Evolutionary conservation across 2,888 invertebrate genomes (phyloP).

Genomic region (Yponomeuta sedellus): DNA sequence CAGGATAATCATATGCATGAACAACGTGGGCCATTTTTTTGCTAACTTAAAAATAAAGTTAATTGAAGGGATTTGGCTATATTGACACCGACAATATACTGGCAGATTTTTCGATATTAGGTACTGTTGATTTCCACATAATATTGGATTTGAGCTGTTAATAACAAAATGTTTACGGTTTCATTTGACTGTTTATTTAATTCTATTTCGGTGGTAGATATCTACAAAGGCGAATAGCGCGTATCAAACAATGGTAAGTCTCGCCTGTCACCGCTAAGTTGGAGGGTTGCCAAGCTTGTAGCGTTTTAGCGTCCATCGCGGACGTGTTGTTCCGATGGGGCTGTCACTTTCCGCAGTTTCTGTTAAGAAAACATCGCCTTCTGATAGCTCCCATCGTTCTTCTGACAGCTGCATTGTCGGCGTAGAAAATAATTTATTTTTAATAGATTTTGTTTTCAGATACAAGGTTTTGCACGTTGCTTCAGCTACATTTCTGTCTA

Average conservation of each 20-base stretch:
- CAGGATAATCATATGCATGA: too few species aligned
- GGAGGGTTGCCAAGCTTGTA: conserved; percentile 5
- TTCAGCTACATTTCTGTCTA: background rate
- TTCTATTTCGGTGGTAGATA: background rate
- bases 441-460: background rate
- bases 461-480: background rate
- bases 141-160: background rate
- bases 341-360: conserved; percentile 3
- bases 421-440: conserved; percentile 3
- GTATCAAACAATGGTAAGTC: background rate
- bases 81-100: too few species aligned
- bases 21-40: too few species aligned
- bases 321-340: conserved; percentile 6
- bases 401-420: conserved; percentile 15
- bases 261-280: conserved; percentile 1
- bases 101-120: background rate
- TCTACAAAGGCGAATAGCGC: background rate
- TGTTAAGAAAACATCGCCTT: conserved; percentile 1
- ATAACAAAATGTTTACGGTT: background rate
- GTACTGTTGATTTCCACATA: background rate
- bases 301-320: background rate
- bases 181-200: background rate
- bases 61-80: too few species aligned
- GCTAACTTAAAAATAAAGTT: too few species aligned
- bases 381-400: conserved; percentile 1